These are phyloP conservation scores for Gracilinanus agilis DNA, from an alignment of 2,113 vertebrate species.

Conservation along the genomic window DNA sequence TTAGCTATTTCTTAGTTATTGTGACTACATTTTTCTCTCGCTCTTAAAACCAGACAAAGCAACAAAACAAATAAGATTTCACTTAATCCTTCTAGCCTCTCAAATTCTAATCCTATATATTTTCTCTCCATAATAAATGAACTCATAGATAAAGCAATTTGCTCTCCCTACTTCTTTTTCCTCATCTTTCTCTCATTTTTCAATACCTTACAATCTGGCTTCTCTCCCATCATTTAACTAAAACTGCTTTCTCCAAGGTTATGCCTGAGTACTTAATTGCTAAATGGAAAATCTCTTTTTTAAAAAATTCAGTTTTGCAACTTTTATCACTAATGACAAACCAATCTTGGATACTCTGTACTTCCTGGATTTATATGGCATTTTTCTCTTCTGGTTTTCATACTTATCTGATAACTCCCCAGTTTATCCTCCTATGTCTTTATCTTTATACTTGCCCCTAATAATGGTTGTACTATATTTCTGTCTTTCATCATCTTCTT, in stretches of 20 bases:
- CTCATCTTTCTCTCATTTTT: not conserved
- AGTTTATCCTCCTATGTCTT: not conserved
- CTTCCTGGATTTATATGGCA: not conserved
- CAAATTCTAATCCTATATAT: not conserved
- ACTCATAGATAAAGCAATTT: not conserved
- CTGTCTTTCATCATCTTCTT: not conserved
- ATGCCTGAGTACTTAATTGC: not conserved
- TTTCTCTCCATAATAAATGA: not conserved
- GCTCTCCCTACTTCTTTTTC: not conserved
- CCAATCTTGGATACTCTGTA: not conserved
- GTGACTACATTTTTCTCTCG: not conserved
- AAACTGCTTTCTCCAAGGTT: not conserved
- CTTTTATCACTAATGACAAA: not conserved
- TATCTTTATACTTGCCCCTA: not conserved
- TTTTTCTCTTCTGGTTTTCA: not conserved
- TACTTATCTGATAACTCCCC: not conserved
- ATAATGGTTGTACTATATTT: not conserved
- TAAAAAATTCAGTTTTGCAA: too few species aligned
- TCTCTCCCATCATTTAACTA: not conserved
- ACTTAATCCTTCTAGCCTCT: not conserved
- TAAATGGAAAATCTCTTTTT: not conserved
- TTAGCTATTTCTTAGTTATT: not conserved
- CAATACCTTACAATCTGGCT: not conserved
- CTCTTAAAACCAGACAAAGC: not conserved
- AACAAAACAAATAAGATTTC: not conserved